Percentiles rank a stretch among this genome's conserved stretches.
Conservation (phyloP, 2,797 vertebrate species). For the Phrynocephalus guinanensis region DNA sequence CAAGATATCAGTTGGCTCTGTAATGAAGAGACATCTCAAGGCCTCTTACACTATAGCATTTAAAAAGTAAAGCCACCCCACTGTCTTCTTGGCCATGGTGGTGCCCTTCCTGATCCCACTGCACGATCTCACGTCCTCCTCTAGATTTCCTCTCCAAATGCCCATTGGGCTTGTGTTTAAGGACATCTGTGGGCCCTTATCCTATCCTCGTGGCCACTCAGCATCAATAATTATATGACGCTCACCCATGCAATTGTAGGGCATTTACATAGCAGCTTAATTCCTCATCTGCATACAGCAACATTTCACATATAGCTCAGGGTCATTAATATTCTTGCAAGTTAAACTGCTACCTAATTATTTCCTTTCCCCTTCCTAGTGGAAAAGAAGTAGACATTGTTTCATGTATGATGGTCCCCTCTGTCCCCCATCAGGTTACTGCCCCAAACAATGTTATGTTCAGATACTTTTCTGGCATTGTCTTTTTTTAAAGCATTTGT, state of each 20-base stretch:
- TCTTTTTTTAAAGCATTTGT: constrained; percentile 18
- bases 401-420: constrained; percentile 68
- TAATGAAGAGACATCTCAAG: background rate
- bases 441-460: constrained; percentile 45
- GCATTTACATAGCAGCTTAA: constrained; percentile 74
- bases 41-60: background rate
- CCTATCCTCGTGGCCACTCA: background rate
- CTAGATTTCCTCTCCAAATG: background rate
- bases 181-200: background rate
- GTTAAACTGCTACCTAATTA: constrained; percentile 70
- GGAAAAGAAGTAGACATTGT: constrained; percentile 60
- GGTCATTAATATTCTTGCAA: constrained; percentile 76
- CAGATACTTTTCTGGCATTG: constrained; percentile 48
- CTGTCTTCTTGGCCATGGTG: background rate
- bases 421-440: constrained; percentile 54
- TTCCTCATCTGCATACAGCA: constrained; percentile 67
- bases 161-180: background rate
- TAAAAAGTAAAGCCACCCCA: background rate
- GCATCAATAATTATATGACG: constrained; percentile 22
- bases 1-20: too few species aligned
- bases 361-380: constrained; percentile 66
- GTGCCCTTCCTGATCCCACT: background rate
- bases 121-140: background rate
- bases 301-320: constrained; percentile 69
- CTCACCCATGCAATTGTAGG: constrained; percentile 46